These are phyloP conservation scores for Xiphorhynchus elegans DNA, from an alignment of 2,113 vertebrate species.

Conservation along the genomic window DNA sequence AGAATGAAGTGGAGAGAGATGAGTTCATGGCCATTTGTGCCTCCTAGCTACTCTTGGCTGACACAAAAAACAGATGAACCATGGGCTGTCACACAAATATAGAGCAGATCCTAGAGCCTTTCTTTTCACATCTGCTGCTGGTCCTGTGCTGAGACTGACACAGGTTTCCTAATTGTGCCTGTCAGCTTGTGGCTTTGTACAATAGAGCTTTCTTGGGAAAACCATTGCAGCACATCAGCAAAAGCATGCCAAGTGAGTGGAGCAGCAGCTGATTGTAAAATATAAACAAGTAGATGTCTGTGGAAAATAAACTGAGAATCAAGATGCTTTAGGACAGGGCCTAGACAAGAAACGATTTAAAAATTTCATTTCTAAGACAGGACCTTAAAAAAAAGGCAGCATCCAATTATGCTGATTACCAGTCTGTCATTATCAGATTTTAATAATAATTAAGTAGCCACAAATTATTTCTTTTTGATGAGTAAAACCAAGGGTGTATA, in stretches of 20 bases:
- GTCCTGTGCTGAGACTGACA: not conserved
- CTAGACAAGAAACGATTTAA: not conserved
- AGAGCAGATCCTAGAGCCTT: not conserved
- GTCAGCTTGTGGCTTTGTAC: not conserved
- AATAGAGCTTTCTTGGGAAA: not conserved
- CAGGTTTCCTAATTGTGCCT: not conserved
- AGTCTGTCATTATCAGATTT: not conserved
- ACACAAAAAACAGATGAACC: constrained; percentile 26
- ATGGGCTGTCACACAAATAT: not conserved
- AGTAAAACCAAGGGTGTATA: not conserved
- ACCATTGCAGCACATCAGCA: not conserved
- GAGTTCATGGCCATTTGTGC: not conserved
- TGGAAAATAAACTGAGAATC: not conserved
- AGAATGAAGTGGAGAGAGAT: not conserved
- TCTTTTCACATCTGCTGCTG: not conserved
- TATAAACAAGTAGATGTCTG: not conserved
- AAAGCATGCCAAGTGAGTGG: not conserved
- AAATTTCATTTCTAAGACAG: not conserved
- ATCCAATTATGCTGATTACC: not conserved
- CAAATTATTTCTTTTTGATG: not conserved
- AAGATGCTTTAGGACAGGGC: not conserved
- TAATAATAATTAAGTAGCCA: not conserved
- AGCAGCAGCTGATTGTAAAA: not conserved
- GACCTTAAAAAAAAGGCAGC: not conserved
- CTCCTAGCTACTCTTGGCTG: constrained; percentile 33